Base-by-base conservation (phyloP, 2,888 invertebrate species). In the Drosophila eohydei region DNA sequence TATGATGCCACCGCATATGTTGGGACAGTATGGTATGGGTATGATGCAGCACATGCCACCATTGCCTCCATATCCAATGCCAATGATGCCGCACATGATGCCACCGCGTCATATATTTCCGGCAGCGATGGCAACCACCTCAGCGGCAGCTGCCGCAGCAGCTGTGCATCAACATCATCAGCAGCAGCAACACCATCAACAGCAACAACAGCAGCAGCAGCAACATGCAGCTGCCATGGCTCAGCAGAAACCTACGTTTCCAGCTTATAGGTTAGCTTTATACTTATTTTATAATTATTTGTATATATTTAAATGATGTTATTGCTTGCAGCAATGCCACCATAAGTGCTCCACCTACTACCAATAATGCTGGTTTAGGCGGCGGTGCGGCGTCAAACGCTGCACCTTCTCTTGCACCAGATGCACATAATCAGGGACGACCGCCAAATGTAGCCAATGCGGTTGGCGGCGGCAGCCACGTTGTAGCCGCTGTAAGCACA, bases 401-500 rank as follows among this genome's bases (percentile, higher is more conserved):
- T 51, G 94, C 93, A 83, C 92, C 81, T 48, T 60, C 81, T 34
- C 70, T 80, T 36, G 66, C 80, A 36, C 61, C 69, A 28, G 88
- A 89, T 48, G 73, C 80, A 55, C 82, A 84, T 16, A 83, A 87
- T 73, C 71, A 89, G 34, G 82, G 86, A 54, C 79, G 91, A 8
- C 83, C 81, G 28, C 73, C 88, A 7, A 66, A 66, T 44, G 57
- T 44, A 32, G 41, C 48, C 46, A 67, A 59, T 55, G 41, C 67
- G 6, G 21, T 32, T 8, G 57, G 64, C n/a, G 44, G 55, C 16
- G 48, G 67, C 28, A 58, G 95, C 95, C 14, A 95, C 96, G 74
- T 59, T n/a, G 95, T 96, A n/a, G 96, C 96, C 7, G 96, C 97
- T 48, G 96, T 97, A 7, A 96, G 97, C 43, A 97, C 97, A 89